Percentiles rank a stretch among this genome's conserved stretches.
Conservation (phyloP, 2,888 invertebrate genomes). For the Habroteleia sp. region DNA sequence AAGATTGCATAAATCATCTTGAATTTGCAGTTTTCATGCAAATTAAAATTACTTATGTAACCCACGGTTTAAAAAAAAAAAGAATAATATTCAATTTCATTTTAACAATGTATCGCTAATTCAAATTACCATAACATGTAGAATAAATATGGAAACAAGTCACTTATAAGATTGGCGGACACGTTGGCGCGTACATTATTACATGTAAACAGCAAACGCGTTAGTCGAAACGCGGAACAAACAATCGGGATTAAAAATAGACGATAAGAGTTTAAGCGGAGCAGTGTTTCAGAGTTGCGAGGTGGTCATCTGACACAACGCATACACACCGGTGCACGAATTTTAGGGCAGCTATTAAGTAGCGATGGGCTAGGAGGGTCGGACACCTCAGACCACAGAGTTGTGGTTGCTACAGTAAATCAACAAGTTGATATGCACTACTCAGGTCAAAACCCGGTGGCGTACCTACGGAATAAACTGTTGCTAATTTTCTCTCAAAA, state of each 20-base stretch:
- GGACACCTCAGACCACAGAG: conserved; percentile 71
- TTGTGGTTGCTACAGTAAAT: conserved; percentile 75
- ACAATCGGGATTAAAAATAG: conserved; percentile 16
- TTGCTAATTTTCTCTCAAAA: conserved; percentile 12
- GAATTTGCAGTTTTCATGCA: no score
- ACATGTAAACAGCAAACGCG: conserved; percentile 10
- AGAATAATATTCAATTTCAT: no score
- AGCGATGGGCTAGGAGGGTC: conserved; percentile 70
- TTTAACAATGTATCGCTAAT: no score
- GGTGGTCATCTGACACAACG: conserved; percentile 24
- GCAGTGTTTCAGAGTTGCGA: conserved; percentile 10
- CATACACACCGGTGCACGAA: conserved; percentile 59
- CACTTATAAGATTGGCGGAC: conserved; percentile 7
- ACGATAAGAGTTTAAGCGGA: conserved; percentile 20
- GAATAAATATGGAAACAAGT: no score
- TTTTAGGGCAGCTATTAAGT: conserved; percentile 73
- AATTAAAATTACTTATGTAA: no score
- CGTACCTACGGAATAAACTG: conserved; percentile 21
- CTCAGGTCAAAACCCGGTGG: conserved; percentile 59
- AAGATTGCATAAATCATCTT: no score
- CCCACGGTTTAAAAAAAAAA: no score
- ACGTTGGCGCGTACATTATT: not conserved
- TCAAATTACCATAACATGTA: no score
- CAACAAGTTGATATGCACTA: conserved; percentile 79
- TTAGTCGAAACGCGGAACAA: conserved; percentile 14